Conservation (phyloP, 2,113 vertebrate genomes). For the Indri indri region DNA sequence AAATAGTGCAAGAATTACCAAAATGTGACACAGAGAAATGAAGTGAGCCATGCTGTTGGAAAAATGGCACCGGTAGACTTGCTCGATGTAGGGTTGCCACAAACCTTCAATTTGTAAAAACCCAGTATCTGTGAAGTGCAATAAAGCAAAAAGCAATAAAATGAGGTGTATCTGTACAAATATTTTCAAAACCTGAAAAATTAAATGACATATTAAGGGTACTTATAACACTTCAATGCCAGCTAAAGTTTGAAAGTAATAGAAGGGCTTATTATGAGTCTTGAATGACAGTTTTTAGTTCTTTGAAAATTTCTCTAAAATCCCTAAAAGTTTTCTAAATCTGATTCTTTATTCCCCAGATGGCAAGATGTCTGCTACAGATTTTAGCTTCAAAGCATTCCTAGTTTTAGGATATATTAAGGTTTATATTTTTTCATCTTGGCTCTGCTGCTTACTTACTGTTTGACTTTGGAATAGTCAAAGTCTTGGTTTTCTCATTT, state of each 20-base stretch:
- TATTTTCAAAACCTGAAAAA: neutral
- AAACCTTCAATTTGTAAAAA: neutral
- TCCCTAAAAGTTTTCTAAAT: neutral
- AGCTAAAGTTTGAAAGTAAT: neutral
- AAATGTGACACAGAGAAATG: neutral
- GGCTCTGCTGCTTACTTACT: neutral
- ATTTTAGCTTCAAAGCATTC: neutral
- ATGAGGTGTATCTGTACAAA: neutral
- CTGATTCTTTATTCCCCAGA: neutral
- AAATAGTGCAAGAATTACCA: neutral
- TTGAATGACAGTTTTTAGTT: neutral
- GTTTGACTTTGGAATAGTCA: neutral
- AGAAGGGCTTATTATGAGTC: neutral
- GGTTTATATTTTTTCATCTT: neutral
- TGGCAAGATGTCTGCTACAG: neutral
- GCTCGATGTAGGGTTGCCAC: neutral
- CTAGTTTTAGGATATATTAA: neutral
- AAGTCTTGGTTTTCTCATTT: neutral
- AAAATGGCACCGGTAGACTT: neutral
- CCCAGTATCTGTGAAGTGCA: neutral
- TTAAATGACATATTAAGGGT: neutral
- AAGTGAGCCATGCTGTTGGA: neutral
- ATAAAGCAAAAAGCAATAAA: neutral
- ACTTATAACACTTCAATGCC: neutral
- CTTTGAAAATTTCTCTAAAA: neutral